Percentiles rank a stretch among this genome's conserved stretches.
Evolutionary conservation across 2,888 invertebrate species (phyloP).

Genomic region (Dryococelus australis): DNA sequence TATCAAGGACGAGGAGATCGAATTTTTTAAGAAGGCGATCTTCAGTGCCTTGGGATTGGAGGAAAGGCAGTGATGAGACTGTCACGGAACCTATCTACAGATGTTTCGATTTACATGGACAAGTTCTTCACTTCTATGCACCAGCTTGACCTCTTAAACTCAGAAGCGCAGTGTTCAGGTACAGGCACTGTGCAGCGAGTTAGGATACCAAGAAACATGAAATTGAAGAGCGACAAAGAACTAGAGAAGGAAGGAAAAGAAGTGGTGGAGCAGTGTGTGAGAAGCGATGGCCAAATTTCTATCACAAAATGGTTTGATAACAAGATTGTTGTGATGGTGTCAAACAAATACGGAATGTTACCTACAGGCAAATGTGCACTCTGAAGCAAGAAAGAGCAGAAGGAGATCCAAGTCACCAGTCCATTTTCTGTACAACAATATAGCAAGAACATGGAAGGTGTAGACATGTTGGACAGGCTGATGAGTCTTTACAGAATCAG

Average conservation of each 20-base stretch:
- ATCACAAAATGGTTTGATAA: neutral
- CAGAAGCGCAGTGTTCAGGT: neutral
- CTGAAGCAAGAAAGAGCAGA: neutral
- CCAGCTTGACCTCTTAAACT: neutral
- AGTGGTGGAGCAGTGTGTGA: neutral
- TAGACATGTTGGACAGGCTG: conserved; percentile 8
- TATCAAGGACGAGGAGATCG: neutral
- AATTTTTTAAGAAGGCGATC: neutral
- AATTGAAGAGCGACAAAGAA: neutral
- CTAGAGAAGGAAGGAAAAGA: neutral
- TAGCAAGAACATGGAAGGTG: neutral
- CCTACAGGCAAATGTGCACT: neutral
- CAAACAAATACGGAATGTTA: neutral
- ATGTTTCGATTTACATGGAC: neutral
- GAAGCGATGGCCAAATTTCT: neutral
- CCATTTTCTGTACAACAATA: neutral
- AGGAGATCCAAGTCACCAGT: neutral
- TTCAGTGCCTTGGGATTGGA: neutral
- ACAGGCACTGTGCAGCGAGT: neutral
- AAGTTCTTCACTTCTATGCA: too few relatives aligned
- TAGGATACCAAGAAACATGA: neutral
- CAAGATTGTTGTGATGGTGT: neutral
- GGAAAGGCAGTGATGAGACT: neutral
- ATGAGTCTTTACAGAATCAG: neutral
- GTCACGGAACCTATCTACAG: neutral